A percentile compares a stretch with the other conserved stretches of the same genome.
Evolutionary conservation across 2,888 invertebrate species (phyloP).

Genomic region (Masnerella sp.): DNA sequence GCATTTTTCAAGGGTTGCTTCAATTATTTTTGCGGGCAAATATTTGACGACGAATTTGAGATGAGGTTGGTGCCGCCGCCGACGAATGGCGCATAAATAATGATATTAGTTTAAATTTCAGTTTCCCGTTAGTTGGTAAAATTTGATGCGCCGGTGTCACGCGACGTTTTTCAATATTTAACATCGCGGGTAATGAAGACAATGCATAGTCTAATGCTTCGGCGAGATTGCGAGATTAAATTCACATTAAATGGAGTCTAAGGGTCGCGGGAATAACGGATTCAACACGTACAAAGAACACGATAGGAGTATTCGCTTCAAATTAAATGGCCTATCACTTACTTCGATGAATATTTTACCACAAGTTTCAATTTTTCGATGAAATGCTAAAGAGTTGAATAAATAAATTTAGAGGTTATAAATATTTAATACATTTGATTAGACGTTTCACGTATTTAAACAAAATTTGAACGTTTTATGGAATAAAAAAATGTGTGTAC

Average conservation of each 20-base stretch:
- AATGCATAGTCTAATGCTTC: constrained; percentile 39
- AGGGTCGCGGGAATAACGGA: constrained; percentile 6
- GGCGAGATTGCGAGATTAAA: constrained; percentile 55
- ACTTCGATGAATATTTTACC: not conserved
- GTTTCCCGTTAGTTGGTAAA: constrained; percentile 3
- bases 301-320: constrained; percentile 17
- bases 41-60: not conserved
- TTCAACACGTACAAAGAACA: constrained; percentile 25
- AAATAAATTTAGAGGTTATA: no score
- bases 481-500: no score
- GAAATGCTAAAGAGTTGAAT: no score
- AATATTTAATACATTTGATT: no score
- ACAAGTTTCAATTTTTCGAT: no score
- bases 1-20: not conserved
- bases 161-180: constrained; percentile 38
- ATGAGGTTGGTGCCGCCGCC: not conserved
- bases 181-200: constrained; percentile 36
- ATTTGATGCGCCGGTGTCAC: constrained; percentile 12
- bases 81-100: not conserved
- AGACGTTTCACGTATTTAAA: no score
- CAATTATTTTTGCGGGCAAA: constrained; percentile 1
- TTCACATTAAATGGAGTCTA: constrained; percentile 48
- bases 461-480: no score
- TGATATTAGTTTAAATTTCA: constrained; percentile 8
- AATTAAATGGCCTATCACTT: constrained; percentile 16